These are phyloP conservation scores for Heliconius eleuchia DNA, from an alignment of 1,140 invertebrate genomes.

Conservation along the genomic window DNA sequence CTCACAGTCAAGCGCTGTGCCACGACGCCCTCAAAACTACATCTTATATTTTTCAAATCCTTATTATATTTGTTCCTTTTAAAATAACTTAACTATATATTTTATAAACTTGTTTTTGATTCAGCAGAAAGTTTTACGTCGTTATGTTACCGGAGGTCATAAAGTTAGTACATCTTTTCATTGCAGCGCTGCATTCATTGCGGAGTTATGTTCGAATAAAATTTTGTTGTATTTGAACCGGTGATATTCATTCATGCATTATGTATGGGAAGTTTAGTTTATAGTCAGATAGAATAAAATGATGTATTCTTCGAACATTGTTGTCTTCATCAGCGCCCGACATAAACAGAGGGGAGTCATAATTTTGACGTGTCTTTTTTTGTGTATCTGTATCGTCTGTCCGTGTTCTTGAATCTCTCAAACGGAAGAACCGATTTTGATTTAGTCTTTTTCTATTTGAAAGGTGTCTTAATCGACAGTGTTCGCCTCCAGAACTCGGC, in stretches of 20 bases:
- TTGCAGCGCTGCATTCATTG: slow-evolving; percentile 7
- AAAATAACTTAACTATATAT: neutral
- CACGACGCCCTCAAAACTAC: no score
- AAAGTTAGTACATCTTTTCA: slow-evolving; percentile 11
- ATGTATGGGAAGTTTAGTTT: slow-evolving; percentile 8
- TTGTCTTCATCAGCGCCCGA: no score
- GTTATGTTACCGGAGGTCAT: slow-evolving; percentile 3
- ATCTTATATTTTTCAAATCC: no score
- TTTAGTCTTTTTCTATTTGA: no score
- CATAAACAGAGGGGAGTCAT: neutral
- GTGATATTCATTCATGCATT: neutral
- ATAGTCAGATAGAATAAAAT: neutral
- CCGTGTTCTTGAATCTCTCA: no score
- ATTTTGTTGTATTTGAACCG: slow-evolving; percentile 11
- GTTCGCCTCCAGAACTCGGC: no score
- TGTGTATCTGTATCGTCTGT: no score
- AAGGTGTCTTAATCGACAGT: no score
- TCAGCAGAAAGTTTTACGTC: neutral
- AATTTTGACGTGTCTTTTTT: neutral
- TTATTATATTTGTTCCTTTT: no score
- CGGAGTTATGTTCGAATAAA: neutral
- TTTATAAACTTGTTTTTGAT: slow-evolving; percentile 3
- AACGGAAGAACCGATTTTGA: no score
- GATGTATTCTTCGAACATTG: neutral
- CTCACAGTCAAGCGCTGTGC: no score